phyloP scores from a whole-genome alignment of 1,140 invertebrate species.

The Akabosia matsudoensis region DNA sequence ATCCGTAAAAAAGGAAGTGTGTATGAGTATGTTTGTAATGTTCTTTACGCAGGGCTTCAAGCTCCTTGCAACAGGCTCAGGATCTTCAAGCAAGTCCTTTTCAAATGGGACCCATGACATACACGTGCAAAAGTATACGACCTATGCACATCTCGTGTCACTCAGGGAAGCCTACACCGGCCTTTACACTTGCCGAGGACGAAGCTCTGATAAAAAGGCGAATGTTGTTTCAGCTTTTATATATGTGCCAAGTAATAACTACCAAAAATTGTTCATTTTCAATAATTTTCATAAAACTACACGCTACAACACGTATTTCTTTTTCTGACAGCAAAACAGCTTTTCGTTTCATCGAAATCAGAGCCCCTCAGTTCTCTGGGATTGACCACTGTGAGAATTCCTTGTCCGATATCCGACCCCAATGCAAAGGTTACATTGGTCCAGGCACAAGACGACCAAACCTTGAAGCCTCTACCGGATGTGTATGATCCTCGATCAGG shows the following conservation, averaged over 20 bases:
- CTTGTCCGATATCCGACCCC: neutral
- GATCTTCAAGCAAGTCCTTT: neutral
- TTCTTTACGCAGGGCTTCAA: neutral
- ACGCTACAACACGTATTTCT: neutral
- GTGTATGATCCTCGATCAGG: neutral
- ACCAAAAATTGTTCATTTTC: neutral
- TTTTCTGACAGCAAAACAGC: neutral
- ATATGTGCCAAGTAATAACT: neutral
- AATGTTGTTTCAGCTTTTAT: neutral
- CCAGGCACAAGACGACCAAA: neutral
- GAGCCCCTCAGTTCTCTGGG: neutral
- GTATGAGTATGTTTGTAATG: too few relatives aligned
- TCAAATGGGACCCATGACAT: neutral
- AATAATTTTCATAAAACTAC: neutral
- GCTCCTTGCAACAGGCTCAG: neutral
- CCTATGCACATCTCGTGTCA: neutral
- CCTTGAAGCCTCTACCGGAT: neutral
- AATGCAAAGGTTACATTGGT: neutral
- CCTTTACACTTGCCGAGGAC: neutral
- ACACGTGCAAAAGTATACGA: neutral
- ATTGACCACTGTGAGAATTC: neutral
- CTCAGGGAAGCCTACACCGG: neutral
- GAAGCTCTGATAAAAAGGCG: neutral
- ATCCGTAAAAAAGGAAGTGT: too few relatives aligned
- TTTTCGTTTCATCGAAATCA: neutral